A percentile compares a stretch with the other conserved stretches of the same genome.
These are phyloP conservation scores for Barnardius zonarius DNA, from an alignment of 2,113 vertebrate genomes.

Conservation along the genomic window DNA sequence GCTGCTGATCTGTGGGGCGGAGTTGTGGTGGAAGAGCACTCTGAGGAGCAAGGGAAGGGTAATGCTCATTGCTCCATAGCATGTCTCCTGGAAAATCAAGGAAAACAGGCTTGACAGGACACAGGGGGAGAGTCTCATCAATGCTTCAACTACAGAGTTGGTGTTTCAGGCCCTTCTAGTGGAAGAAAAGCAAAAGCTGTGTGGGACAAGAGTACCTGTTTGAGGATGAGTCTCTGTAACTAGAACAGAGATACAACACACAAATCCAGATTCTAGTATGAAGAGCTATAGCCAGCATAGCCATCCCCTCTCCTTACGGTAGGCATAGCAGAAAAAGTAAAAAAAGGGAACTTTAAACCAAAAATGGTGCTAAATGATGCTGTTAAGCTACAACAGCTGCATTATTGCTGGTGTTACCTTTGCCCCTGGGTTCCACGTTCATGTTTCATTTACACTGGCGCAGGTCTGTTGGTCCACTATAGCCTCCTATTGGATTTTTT, in stretches of 20 bases:
- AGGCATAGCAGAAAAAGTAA: neutral
- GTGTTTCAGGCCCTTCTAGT: neutral
- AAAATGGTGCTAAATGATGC: neutral
- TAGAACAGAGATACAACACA: neutral
- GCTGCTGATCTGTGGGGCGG: fast-evolving
- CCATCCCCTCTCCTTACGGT: neutral
- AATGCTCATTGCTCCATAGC: neutral
- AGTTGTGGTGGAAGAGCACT: fast-evolving
- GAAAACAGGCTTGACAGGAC: neutral
- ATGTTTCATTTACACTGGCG: neutral
- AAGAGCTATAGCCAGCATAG: neutral
- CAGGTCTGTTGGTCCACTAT: neutral
- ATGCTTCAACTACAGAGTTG: neutral
- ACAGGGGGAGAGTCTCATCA: neutral
- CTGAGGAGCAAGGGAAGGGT: fast-evolving
- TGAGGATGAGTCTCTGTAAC: neutral
- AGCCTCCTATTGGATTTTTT: neutral
- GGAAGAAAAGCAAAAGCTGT: neutral
- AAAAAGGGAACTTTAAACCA: neutral
- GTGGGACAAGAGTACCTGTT: neutral
- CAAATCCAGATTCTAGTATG: neutral
- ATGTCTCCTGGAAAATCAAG: neutral
- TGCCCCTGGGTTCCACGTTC: neutral
- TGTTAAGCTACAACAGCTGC: neutral
- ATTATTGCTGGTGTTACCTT: neutral